These are phyloP conservation scores for Papilio machaon DNA, from an alignment of 1,140 invertebrate species.

Conservation along the genomic window DNA sequence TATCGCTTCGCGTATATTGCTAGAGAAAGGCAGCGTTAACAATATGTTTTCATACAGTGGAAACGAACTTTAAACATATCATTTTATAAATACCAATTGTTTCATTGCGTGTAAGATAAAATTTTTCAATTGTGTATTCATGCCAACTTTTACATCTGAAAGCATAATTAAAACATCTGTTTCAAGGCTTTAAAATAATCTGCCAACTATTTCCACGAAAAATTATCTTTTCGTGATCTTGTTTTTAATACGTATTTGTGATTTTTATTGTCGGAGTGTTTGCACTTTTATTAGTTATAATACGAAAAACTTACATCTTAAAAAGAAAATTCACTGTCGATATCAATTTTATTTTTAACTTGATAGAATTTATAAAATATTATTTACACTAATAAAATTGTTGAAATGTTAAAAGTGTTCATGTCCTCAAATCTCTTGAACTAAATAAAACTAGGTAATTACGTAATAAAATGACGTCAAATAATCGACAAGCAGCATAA, in stretches of 20 bases:
- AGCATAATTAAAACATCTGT: slow-evolving; percentile 1
- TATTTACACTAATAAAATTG: neutral
- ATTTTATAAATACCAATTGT: too few relatives aligned
- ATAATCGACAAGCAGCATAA: neutral
- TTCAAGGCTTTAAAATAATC: slow-evolving; percentile 15
- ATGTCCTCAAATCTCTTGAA: neutral
- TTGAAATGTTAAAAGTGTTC: neutral
- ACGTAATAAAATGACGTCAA: neutral
- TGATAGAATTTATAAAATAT: too few relatives aligned
- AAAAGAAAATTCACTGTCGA: neutral
- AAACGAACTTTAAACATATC: neutral
- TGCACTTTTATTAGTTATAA: neutral
- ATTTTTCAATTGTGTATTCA: neutral
- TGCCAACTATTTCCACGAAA: neutral
- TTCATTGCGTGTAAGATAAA: slow-evolving; percentile 1
- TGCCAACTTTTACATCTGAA: slow-evolving; percentile 19
- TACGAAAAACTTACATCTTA: neutral
- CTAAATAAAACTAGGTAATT: neutral
- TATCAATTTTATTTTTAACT: too few relatives aligned
- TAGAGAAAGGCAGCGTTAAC: too few relatives aligned
- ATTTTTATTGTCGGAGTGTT: neutral
- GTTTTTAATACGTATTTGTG: slow-evolving; percentile 1
- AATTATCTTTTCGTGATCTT: neutral
- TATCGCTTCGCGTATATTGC: too few relatives aligned
- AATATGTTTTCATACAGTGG: neutral